These are phyloP conservation scores for Megathymus violae DNA, from an alignment of 1,140 invertebrate genomes.

Conservation along the genomic window DNA sequence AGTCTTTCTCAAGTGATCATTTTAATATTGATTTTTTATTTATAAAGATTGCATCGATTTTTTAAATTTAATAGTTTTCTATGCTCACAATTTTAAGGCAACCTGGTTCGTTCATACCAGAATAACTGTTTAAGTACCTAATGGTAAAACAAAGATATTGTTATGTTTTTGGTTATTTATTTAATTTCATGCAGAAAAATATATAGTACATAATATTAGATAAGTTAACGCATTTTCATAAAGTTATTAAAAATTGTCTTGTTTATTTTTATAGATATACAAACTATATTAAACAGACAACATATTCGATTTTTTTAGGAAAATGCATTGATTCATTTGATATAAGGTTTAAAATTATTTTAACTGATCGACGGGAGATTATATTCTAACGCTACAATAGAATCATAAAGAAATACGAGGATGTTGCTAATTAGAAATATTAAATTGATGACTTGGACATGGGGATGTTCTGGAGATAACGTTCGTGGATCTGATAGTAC, in stretches of 20 bases:
- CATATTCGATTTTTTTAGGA: constrained; percentile 9
- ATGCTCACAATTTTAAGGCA: too few relatives aligned
- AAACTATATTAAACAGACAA: constrained; percentile 12
- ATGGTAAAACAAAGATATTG: too few relatives aligned
- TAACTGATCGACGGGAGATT: constrained; percentile 41
- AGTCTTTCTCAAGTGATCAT: too few relatives aligned
- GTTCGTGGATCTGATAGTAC: constrained; percentile 58
- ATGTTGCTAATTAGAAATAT: constrained; percentile 58
- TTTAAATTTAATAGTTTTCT: too few relatives aligned
- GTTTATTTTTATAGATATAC: constrained; percentile 18
- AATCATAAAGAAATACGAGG: constrained; percentile 59
- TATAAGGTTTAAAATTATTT: not conserved
- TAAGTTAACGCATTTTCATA: not conserved
- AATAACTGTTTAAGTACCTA: too few relatives aligned
- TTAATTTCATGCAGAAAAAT: too few relatives aligned
- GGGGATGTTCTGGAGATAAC: constrained; percentile 49
- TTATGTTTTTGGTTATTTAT: too few relatives aligned
- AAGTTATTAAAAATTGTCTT: not conserved
- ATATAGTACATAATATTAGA: too few relatives aligned
- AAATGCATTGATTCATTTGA: not conserved
- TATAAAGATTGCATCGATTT: too few relatives aligned
- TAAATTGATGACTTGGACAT: constrained; percentile 54
- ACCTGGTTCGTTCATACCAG: too few relatives aligned
- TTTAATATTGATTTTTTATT: too few relatives aligned
- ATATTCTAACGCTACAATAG: constrained; percentile 41